Evolutionary conservation across 2,888 invertebrate species (phyloP), one percentile per base, ranked within the genome.

Genomic region (Philereme transversata): DNA sequence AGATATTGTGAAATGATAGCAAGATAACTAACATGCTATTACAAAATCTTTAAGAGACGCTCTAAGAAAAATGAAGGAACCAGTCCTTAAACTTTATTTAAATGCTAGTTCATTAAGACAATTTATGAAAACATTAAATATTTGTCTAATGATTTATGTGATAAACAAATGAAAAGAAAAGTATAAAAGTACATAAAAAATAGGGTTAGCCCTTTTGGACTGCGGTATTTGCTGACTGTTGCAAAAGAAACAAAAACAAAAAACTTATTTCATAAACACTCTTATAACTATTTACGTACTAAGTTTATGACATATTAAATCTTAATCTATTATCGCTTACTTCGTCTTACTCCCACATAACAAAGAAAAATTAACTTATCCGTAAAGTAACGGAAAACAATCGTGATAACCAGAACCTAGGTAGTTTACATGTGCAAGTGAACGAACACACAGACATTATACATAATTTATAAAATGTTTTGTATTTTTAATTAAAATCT

Each of bases 211-310:
- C 67, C 73, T 65, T 72, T 70, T 69, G 70, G 72, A 69, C 74
- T 70, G 3, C 22, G 22, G 22, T 3, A 3, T 22, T 22, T 22
- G 77, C 81, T 78, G 78, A 81, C 80, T 77, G 73, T 70, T 71
- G 55, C 55, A 71, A 77, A 74, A 62, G 62, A 59, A 69, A 78
- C 74, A 76, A 76, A 77, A 78, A 75, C 77, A 76, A 78, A 76
- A 68, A 76, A 75, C 75, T 76, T 73, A 75, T 64, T 67, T 64
- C 46, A 55, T 57, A 68, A 5, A 62, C 52, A 51, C 63, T 61
- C 63, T 51, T 55, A 48, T 5, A 56, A 33, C 62, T 63, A 63
- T 47, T 66, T 67, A 67, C 62, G 22, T 22, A 22, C 22, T 22
- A 22, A 68, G 62, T 65, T 64, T 69, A 68, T 67, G 55, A 65